A percentile compares a stretch with the other conserved stretches of the same genome.
Evolutionary conservation across 2,113 vertebrate genomes (phyloP).

Genomic region (Pontoporia blainvillei): DNA sequence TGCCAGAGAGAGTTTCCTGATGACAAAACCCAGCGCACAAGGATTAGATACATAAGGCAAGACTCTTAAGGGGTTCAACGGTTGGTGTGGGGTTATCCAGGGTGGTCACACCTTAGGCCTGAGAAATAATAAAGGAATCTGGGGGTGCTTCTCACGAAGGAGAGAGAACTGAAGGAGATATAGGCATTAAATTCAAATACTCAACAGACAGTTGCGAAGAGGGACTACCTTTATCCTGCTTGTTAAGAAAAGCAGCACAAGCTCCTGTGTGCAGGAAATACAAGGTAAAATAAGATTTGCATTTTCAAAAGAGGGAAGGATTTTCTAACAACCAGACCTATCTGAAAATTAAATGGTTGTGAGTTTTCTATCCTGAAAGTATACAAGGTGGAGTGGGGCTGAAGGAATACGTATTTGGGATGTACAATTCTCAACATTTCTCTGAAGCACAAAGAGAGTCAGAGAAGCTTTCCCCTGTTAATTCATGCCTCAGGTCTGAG

Average conservation of each 20-base stretch:
- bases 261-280: not conserved
- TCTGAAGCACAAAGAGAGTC: not conserved
- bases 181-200: not conserved
- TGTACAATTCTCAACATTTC: not conserved
- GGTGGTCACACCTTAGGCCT: not conserved
- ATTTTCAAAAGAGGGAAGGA: not conserved
- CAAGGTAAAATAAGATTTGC: not conserved
- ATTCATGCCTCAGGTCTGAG: not conserved
- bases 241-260: not conserved
- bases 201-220: not conserved
- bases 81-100: not conserved
- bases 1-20: not conserved
- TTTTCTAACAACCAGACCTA: not conserved
- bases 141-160: not conserved
- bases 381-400: not conserved
- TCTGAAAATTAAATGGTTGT: not conserved
- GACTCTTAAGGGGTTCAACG: not conserved
- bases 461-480: not conserved
- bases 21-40: not conserved
- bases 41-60: not conserved
- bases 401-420: too few species aligned
- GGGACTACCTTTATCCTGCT: not conserved
- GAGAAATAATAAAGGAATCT: not conserved
- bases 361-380: not conserved
- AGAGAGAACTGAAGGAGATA: not conserved